These are phyloP conservation scores for Salvelinus namaycush DNA, from an alignment of 2,113 vertebrate species.

Conservation along the genomic window DNA sequence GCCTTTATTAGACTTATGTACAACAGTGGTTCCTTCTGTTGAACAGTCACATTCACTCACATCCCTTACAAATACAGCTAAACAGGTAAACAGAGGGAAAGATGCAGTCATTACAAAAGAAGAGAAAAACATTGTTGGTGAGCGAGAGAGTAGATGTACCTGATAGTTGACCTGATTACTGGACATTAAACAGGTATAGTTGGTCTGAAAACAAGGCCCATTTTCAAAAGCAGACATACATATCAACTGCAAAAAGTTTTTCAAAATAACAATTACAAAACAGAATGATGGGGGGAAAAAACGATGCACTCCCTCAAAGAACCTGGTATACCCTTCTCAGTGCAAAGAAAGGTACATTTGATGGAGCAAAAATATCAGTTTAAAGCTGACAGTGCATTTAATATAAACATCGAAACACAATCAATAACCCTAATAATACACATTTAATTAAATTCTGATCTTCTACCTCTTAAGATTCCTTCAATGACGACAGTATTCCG, in stretches of 20 bases:
- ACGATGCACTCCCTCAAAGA: no score
- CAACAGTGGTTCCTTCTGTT: slow-evolving; percentile 65
- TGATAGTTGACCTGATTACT: slow-evolving; percentile 32
- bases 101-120: not conserved
- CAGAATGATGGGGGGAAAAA: no score
- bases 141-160: slow-evolving; percentile 49
- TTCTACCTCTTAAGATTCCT: slow-evolving; percentile 31
- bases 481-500: slow-evolving; percentile 50
- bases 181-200: slow-evolving; percentile 19
- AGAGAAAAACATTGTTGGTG: slow-evolving; percentile 23
- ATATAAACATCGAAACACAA: slow-evolving; percentile 18
- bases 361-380: slow-evolving; percentile 43
- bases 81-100: slow-evolving; percentile 14
- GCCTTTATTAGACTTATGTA: slow-evolving; percentile 71
- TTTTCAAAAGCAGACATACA: slow-evolving; percentile 12
- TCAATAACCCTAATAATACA: slow-evolving; percentile 44
- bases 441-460: slow-evolving; percentile 27
- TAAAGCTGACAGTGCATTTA: slow-evolving; percentile 50
- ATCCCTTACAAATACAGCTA: slow-evolving; percentile 43
- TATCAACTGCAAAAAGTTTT: slow-evolving; percentile 7
- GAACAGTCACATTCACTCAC: slow-evolving; percentile 42
- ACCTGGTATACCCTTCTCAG: slow-evolving; percentile 31
- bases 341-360: slow-evolving; percentile 56
- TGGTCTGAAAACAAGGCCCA: not conserved
- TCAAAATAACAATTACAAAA: no score